A percentile compares a stretch with the other conserved stretches of the same genome.
Conservation (phyloP, 2,888 invertebrate genomes). For the Mamestra brassicae region DNA sequence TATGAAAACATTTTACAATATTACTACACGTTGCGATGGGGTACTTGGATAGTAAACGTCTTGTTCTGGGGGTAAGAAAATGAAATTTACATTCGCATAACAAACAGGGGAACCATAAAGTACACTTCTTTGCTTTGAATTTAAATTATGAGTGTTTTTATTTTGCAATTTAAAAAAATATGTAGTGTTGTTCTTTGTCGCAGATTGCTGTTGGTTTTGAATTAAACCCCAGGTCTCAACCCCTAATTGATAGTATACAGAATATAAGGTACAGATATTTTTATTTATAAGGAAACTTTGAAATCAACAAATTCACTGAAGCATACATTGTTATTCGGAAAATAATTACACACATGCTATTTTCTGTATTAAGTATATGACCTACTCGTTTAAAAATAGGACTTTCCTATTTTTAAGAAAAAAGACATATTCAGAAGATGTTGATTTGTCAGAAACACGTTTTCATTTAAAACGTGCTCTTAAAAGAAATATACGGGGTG, state of each 20-base stretch:
- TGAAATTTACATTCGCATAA: conserved; percentile 76
- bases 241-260: background rate
- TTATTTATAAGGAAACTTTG: background rate
- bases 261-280: background rate
- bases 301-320: background rate
- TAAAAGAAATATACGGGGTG: conserved; percentile 6
- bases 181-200: conserved; percentile 28
- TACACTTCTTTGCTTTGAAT: conserved; percentile 65
- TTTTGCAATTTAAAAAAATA: conserved; percentile 51
- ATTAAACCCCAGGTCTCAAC: background rate
- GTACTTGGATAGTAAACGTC: conserved; percentile 75
- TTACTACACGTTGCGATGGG: conserved; percentile 73
- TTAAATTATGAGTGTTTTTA: conserved; percentile 61
- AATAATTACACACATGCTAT: too few relatives aligned
- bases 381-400: too few relatives aligned
- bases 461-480: conserved; percentile 8
- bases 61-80: conserved; percentile 71
- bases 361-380: background rate
- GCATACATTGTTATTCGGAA: too few relatives aligned
- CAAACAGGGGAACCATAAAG: conserved; percentile 71
- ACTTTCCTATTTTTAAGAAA: too few relatives aligned
- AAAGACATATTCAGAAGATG: too few relatives aligned
- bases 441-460: background rate
- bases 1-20: conserved; percentile 83
- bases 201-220: conserved; percentile 26